A percentile compares a stretch with the other conserved stretches of the same genome.
Conservation (phyloP, 2,888 invertebrate species). For the Xylophagus ater region DNA sequence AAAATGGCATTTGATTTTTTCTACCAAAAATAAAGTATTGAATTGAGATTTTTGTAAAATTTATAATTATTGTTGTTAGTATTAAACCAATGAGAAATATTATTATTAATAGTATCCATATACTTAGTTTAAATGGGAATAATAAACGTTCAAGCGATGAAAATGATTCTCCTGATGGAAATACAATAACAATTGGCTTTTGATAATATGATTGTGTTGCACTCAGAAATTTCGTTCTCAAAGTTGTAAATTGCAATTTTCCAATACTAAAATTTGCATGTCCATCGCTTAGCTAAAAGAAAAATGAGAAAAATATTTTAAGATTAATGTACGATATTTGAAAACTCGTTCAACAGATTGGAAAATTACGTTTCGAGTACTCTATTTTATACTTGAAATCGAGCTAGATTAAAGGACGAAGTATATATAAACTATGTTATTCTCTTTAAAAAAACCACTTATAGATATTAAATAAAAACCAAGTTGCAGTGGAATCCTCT, state of each 20-base stretch:
- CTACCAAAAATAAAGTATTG: slow-evolving; percentile 10
- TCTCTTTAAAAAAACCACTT: no score
- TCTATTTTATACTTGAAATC: no score
- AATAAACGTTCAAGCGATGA: slow-evolving; percentile 10
- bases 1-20: slow-evolving; percentile 7
- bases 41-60: neutral
- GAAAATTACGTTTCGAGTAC: no score
- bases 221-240: neutral
- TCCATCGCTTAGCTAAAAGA: slow-evolving; percentile 3
- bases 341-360: no score
- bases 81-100: neutral
- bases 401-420: no score
- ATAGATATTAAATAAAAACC: no score
- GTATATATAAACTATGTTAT: no score
- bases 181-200: slow-evolving; percentile 2
- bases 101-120: slow-evolving; percentile 5
- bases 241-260: neutral
- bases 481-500: no score
- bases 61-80: neutral
- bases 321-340: no score
- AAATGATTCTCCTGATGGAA: slow-evolving; percentile 4
- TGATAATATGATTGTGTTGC: neutral
- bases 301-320: neutral
- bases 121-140: slow-evolving; percentile 4
- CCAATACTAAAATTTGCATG: slow-evolving; percentile 11